Evolutionary conservation across 2,113 vertebrate genomes (phyloP), one percentile per base, ranked within the genome.

Genomic region (Coregonus clupeaformis): DNA sequence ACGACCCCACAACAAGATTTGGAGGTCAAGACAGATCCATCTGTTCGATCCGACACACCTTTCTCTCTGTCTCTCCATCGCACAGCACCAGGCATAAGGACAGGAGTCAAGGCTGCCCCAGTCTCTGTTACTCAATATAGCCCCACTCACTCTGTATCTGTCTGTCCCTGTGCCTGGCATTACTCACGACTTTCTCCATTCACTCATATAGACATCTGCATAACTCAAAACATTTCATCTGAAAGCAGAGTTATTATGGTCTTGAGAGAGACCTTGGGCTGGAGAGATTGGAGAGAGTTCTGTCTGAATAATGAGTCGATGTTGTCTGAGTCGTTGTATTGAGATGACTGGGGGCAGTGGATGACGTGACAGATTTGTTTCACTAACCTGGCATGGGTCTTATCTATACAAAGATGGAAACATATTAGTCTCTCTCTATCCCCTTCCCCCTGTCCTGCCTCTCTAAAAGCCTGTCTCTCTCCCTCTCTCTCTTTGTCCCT

Each of bases 171-270:
- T n/a, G 18, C 75, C 76, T 52, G 27, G 74, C 74, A 74, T 71
- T 69, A 85, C 69, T 87, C 78, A 73, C n/a, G 65, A 64, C 73
- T 79, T 80, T 12, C 27, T 47, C 85, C 82, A 76, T 6, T 16
- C n/a, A n/a, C 47, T 69, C 68, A 47, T 32, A 20, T 4, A 69
- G 74, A 80, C 68, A 71, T 76, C 72, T 81, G 69, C 72, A 73
- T 81, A 72, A 75, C 60, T 49, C 71, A 30, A 52, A 18, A 18
- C 62, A 63, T 64, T 36, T 73, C 47, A 32, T 57, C 68, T 70
- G 30, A 62, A 32, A 69, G 64, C 52, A 65, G 25, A 16, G 7
- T 29, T 29, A 29, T 13, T 14, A 27, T 25, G 63, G 3, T 25
- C n/a, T 12, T 4, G 7, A 65, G 11, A 27, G 13, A 29, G 63